Conservation (phyloP, 2,113 vertebrate species). For the Calonectris borealis region DNA sequence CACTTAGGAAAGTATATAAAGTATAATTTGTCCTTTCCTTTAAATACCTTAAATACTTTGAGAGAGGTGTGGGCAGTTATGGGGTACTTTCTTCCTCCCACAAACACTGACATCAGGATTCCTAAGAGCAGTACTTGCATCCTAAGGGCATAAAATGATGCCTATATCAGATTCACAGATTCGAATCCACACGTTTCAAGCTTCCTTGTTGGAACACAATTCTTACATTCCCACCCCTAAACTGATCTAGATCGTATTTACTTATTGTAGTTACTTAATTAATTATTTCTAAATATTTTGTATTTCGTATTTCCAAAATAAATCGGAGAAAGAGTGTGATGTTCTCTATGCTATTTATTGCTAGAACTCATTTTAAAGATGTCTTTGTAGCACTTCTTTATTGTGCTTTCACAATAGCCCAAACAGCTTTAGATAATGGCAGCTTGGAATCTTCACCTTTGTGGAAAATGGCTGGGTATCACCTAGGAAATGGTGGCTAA, state of each 20-base stretch:
- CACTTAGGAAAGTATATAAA: neutral
- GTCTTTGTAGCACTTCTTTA: neutral
- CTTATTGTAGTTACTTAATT: neutral
- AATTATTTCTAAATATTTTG: neutral
- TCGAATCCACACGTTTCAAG: neutral
- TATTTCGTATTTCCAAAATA: neutral
- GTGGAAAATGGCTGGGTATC: neutral
- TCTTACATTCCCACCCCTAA: neutral
- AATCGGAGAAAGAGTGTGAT: rapidly evolving
- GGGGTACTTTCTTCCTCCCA: neutral
- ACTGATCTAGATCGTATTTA: neutral
- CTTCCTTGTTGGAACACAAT: neutral
- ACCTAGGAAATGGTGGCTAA: neutral
- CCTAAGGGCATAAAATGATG: neutral
- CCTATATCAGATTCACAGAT: neutral
- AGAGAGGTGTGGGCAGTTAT: neutral
- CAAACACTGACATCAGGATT: neutral
- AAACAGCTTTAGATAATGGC: neutral
- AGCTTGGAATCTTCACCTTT: neutral
- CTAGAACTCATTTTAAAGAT: neutral
- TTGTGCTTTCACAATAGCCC: neutral
- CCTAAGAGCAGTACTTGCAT: neutral
- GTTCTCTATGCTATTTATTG: neutral
- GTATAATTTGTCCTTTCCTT: neutral
- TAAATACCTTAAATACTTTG: neutral